Base-by-base conservation (phyloP, 2,113 vertebrate genomes). In the Canis aureus region DNA sequence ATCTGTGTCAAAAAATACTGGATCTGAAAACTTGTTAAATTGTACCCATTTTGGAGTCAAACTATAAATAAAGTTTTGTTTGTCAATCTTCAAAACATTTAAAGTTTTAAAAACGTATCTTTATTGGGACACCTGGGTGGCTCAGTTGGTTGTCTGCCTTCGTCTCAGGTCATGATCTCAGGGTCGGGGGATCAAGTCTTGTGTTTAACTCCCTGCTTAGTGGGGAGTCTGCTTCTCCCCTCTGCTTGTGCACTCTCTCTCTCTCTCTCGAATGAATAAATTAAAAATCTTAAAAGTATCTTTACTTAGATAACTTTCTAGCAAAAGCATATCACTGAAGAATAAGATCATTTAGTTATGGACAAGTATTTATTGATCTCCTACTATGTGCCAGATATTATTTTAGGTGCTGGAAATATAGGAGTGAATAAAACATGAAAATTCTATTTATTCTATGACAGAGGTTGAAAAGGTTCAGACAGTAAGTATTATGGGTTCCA, bases 21-120 rank as follows among this genome's bases (percentile, higher is more conserved):
- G 12, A 69, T 91, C 67, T 96, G 69, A 88, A 97, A 81, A 57
- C 23, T 66, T 93, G 19, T 93, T 57, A 80, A 83, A 64, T 51
- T 80, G 23, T 89, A 79, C 27, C 8, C 62, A 55, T 88, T 66
- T 78, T 92, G 16, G 82, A 20, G 13, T 81, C n/a, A 91, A 76
- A 57, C 23, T 80, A 35, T 76, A 79, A 83, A 64, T 89, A 96
- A 83, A 20, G n/a, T 91, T 88, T 78, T 76, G 25, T 95, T 92
- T 79, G 5, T 94, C n/a, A 93, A 12, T 73, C 3, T 93, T 93
- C 4, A 83, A 89, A 78, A 25, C 27, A 53, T 71, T 8, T 64
- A 43, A 74, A 90, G 4, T 89, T 91, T 85, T 89, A n/a, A 74
- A 88, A 76, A 57, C n/a, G 20, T 81, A 81, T 32, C 74, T 84